These are phyloP conservation scores for Drosophila sp. DNA, from an alignment of 1,140 invertebrate species.

Conservation along the genomic window DNA sequence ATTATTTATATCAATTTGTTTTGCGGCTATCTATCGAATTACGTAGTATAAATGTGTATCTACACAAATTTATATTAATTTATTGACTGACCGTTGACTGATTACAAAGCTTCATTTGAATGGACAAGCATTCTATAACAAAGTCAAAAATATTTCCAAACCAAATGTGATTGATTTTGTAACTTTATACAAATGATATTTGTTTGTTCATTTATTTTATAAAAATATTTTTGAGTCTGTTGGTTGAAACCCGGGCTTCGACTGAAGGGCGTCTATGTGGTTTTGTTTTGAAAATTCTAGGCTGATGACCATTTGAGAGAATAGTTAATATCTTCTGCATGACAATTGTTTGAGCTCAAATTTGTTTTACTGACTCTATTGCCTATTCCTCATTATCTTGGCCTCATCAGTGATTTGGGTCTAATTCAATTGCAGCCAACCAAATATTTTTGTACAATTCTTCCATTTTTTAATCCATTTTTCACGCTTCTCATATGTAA, in stretches of 20 bases:
- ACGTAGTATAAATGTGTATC: neutral
- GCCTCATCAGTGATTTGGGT: conserved; percentile 15
- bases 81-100: conserved; percentile 26
- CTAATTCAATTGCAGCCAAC: conserved; percentile 40
- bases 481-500: conserved; percentile 30
- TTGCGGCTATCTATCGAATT: neutral
- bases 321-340: neutral
- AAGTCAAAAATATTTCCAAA: neutral
- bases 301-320: neutral
- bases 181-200: conserved; percentile 5
- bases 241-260: neutral
- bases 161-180: conserved; percentile 13
- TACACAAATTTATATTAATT: conserved; percentile 44
- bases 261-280: neutral
- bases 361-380: neutral
- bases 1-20: conserved; percentile 42
- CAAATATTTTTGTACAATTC: conserved; percentile 41
- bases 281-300: neutral
- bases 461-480: conserved; percentile 26
- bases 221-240: neutral
- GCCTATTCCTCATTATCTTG: neutral
- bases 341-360: neutral
- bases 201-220: neutral
- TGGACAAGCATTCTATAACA: neutral
- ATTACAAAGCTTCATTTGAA: neutral